Evolutionary conservation across 2,888 invertebrate species (phyloP).

Genomic region (Parnassius mnemosyne): DNA sequence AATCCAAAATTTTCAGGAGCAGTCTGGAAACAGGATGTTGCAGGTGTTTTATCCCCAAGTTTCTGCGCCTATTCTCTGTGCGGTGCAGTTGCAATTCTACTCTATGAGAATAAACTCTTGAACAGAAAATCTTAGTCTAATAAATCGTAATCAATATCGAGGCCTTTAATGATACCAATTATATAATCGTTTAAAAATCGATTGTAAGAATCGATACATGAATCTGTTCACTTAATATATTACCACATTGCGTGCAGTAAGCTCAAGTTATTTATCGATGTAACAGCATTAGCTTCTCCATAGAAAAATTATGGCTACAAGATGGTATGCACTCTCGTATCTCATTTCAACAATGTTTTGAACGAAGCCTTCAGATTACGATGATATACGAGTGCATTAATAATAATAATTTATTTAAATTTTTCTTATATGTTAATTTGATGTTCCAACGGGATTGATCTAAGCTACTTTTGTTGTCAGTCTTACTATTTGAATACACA

Average conservation of each 20-base stretch:
- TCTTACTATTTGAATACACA: too few relatives aligned
- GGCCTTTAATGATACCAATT: conserved; percentile 63
- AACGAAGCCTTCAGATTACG: conserved; percentile 9
- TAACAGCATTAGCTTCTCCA: not conserved
- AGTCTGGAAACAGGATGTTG: too few relatives aligned
- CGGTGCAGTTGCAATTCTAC: too few relatives aligned
- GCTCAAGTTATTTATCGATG: conserved; percentile 33
- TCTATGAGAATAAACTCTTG: too few relatives aligned
- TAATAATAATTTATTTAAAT: conserved; percentile 5
- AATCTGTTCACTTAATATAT: conserved; percentile 52
- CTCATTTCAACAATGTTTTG: conserved; percentile 1
- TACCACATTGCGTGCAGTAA: conserved; percentile 44
- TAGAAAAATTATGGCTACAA: conserved; percentile 8
- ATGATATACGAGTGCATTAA: conserved; percentile 5
- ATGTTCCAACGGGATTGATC: not conserved
- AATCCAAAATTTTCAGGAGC: too few relatives aligned
- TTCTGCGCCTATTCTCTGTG: too few relatives aligned
- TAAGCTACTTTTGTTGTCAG: too few relatives aligned
- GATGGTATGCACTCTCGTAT: not conserved
- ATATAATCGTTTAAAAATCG: conserved; percentile 47
- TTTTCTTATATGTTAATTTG: conserved; percentile 1
- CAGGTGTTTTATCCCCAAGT: too few relatives aligned
- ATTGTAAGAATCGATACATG: conserved; percentile 48
- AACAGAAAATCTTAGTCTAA: conserved; percentile 37
- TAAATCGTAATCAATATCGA: conserved; percentile 64